Base-by-base conservation (phyloP, 1,140 invertebrate genomes). In the Drosophila orosa region DNA sequence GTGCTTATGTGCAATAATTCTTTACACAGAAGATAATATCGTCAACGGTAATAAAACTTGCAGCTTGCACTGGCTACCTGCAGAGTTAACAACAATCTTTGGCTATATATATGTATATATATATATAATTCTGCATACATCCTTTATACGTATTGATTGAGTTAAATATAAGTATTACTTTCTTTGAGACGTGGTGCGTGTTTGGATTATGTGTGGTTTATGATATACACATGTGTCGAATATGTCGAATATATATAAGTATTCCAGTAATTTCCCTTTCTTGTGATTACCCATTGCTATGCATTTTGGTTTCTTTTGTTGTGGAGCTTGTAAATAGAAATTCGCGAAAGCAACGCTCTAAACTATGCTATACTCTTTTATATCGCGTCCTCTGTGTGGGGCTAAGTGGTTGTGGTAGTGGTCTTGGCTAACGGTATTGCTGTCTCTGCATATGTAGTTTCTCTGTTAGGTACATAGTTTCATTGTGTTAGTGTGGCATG, bases 41-140 rank as follows among this genome's bases (percentile, higher is more conserved):
- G 71, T 90, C 77, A 90, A 90, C 80, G 87, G 87, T 90, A 90
- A 90, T 90, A 84, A 90, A 78, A 90, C 83, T 79, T 86, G 81
- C 83, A 86, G 82, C 62, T 75, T 62, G 61, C 39, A 37, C 19
- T 54, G 47, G 57, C 29, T 25, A 66, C 33, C 78, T 52, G 72
- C 65, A 72, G 47, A 85, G 67, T 83, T 79, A 83, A 80, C 63
- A 84, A 89, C 80, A 84, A 80, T 85, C 66, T 76, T 55, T 73
- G 19, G 58, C 77, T 74, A 77, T 54, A 60, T 72, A 29, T 55
- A 25, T 31, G 37, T 58, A 3, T 29, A 4, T 47, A 10, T 76
- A 67, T 45, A 39, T 65, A 65, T 65, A 39, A 44, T 44, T 52
- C 17, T 24, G 25, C n/a, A 62, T 58, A 65, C 47, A 37, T 31